Evolutionary conservation across 2,113 vertebrate genomes (phyloP), one percentile per base, ranked within the genome.

Genomic region (Agapornis roseicollis): DNA sequence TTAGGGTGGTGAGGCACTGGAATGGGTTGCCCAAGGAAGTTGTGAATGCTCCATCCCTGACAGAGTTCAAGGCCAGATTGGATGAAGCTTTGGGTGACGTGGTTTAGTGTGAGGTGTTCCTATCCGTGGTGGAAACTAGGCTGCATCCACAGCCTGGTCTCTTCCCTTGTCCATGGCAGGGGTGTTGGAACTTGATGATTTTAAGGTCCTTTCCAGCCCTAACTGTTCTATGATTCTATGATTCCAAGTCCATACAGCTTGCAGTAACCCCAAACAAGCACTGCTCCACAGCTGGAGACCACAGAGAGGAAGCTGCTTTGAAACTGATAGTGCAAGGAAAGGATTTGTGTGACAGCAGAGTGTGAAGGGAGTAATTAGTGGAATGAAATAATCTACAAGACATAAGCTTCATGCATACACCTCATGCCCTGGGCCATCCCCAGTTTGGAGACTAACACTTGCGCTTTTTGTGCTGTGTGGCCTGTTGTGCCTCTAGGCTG

Each of bases 401-500:
- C 29, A 8, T 17, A 22, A 73, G 42, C 29, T 89, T 81, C 66
- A 85, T 41, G n/a, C 7, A n/a, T 10, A 13, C 10, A 2, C 23
- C 35, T 90, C 13, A 8, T 24, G 35, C n/a, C 41, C 46, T 42
- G 50, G 24, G 7, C 37, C n/a, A 58, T 28, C 18, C n/a, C 0
- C 0, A 44, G 10, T 63, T 41, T 37, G 55, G 23, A 70, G 15
- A 78, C 13, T 53, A 68, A 68, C 17, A 18, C 19, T 29, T 39
- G 16, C 1, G 4, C 33, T 9, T 52, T 46, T 58, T 2, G 1
- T 52, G 33, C 37, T 20, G 3, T 13, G 12, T 17, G 49, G 11
- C 14, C 37, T 82, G 41, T 27, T 47, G 42, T 72, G 22, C 10
- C 61, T 56, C 25, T 81, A 28, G 17, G 22, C 9, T 76, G 53